Base-by-base conservation (phyloP, 2,797 vertebrate genomes). In the Centropyge bicolor region DNA sequence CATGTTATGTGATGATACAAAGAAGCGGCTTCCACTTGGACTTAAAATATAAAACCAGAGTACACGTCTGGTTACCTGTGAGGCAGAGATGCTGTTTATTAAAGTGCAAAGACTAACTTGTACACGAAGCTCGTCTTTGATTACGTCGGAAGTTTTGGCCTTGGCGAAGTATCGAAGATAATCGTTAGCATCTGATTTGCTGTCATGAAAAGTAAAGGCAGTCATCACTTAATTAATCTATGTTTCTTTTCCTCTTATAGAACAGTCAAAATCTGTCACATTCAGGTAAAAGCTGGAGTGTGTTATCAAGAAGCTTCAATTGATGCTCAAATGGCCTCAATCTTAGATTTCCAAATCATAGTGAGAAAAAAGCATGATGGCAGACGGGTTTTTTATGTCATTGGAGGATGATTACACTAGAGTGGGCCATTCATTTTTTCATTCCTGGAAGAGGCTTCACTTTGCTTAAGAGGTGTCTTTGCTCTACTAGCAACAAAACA, bases 401-500 rank as follows among this genome's bases (percentile, higher is more conserved):
- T 40, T 70, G 80, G 66, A 85, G 74, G 79, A 89, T 82, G 86
- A 92, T 90, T 89, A 87, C 74, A 80, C 75, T 36, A 82, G 85
- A 91, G 83, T 87, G 84, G 67, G 71, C 59, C 64, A 88, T 92
- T 92, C 81, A 85, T 86, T 83, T 79, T 82, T 84, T 80, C 68
- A 80, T 73, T 86, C 66, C 41, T 17, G 24, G 78, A 88, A 74
- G 72, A 76, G 63, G 73, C 76, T 64, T 90, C 86, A 74, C 84
- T 91, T 89, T 90, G 81, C 90, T 86, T 91, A 89, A 93, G 87
- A 94, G 83, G 84, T 76, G 82, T 73, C 81, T 83, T 74, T 81
- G 78, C 86, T 93, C 69, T 73, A 77, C 72, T 74, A 70, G 85
- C 84, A 86, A 84, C 87, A 91, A 92, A 88, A 90, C 75, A 85